A percentile compares a stretch with the other conserved stretches of the same genome.
Conservation (phyloP, 1,140 invertebrate species). For the Drosophila nikananu region DNA sequence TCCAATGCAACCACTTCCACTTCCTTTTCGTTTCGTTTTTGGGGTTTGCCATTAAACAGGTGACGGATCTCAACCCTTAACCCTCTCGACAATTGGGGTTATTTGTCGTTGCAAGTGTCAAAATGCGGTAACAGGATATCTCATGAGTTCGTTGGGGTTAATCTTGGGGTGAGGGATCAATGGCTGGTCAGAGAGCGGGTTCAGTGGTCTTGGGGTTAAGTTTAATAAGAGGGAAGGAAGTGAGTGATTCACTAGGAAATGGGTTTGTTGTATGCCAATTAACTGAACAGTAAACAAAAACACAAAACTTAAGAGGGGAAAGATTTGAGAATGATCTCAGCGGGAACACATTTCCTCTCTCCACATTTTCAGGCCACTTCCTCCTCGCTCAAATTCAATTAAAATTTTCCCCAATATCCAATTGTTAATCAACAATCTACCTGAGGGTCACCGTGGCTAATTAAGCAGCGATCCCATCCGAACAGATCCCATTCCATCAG, state of each 20-base stretch:
- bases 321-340: slow-evolving; percentile 17
- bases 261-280: too few relatives aligned
- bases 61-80: slow-evolving; percentile 61
- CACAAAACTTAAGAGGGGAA: neutral
- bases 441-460: slow-evolving; percentile 46
- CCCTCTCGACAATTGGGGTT: slow-evolving; percentile 19
- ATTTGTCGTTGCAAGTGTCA: slow-evolving; percentile 27
- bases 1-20: slow-evolving; percentile 70
- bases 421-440: slow-evolving; percentile 26
- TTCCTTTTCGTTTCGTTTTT: slow-evolving; percentile 72
- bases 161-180: slow-evolving; percentile 35
- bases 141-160: slow-evolving; percentile 28
- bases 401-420: slow-evolving; percentile 27
- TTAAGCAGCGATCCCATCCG: slow-evolving; percentile 31
- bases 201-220: slow-evolving; percentile 21
- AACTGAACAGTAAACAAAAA: neutral
- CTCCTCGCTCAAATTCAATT: slow-evolving; percentile 31
- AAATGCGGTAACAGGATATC: slow-evolving; percentile 43
- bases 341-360: slow-evolving; percentile 6
- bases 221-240: neutral
- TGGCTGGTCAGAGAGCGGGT: slow-evolving; percentile 13
- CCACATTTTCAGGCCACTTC: slow-evolving; percentile 4
- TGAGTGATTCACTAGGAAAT: slow-evolving; percentile 15
- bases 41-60: slow-evolving; percentile 44
- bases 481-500: neutral